Percentiles rank a stretch among this genome's conserved stretches.
These are phyloP conservation scores for Drosophila dives DNA, from an alignment of 2,888 invertebrate species.

Conservation along the genomic window DNA sequence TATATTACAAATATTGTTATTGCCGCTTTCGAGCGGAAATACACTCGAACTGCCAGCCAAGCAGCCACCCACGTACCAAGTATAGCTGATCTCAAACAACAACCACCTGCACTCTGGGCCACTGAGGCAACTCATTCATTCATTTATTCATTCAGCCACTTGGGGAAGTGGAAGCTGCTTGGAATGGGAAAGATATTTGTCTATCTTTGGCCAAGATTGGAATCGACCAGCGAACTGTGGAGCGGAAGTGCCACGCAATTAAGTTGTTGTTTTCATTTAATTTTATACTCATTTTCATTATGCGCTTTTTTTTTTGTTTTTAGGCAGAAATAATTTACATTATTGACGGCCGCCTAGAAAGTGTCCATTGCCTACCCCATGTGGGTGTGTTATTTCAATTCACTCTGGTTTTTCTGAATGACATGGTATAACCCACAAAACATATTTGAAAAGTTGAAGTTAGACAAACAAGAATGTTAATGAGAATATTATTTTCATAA, in stretches of 20 bases:
- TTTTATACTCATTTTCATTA: constrained; percentile 57
- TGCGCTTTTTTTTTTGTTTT: constrained; percentile 29
- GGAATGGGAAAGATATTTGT: constrained; percentile 40
- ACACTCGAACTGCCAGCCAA: constrained; percentile 64
- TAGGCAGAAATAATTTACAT: constrained; percentile 56
- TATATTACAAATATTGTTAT: constrained; percentile 77
- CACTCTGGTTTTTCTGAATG: constrained; percentile 50
- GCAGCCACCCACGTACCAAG: constrained; percentile 52
- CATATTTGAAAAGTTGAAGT: background rate
- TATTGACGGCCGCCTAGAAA: constrained; percentile 54
- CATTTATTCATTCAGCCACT: constrained; percentile 30
- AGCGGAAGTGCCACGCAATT: constrained; percentile 75
- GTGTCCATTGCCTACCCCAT: constrained; percentile 26
- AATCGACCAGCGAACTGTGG: constrained; percentile 31
- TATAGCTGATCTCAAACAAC: constrained; percentile 38
- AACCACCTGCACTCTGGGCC: constrained; percentile 64
- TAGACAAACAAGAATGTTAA: background rate
- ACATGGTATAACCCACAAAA: constrained; percentile 16
- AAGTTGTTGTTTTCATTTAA: constrained; percentile 68
- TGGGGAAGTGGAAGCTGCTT: constrained; percentile 71
- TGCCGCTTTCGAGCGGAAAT: constrained; percentile 78
- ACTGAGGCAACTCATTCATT: constrained; percentile 49
- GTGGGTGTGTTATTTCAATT: constrained; percentile 50
- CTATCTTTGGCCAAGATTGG: constrained; percentile 41
- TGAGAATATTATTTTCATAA: constrained; percentile 2